These are phyloP conservation scores for Xenopus laevis DNA, from an alignment of 2,113 vertebrate genomes.

Conservation along the genomic window DNA sequence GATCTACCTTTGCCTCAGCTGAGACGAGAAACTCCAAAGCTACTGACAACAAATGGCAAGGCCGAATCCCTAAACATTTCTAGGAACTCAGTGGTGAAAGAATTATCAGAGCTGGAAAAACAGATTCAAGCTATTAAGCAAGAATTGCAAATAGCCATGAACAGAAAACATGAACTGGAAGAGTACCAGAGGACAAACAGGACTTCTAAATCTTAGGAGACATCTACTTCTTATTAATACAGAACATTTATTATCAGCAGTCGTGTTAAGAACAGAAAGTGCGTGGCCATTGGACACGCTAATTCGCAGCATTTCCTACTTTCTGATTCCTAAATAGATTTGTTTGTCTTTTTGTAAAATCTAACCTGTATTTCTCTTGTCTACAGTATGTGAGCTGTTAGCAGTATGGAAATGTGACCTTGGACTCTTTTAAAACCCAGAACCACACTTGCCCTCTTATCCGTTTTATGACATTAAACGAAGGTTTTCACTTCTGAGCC, in stretches of 20 bases:
- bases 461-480: conserved; percentile 49
- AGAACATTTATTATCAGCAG: not conserved
- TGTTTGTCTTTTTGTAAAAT: conserved; percentile 47
- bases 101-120: conserved; percentile 85
- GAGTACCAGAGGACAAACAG: conserved; percentile 80
- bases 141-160: conserved; percentile 88
- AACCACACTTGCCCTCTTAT: conserved; percentile 8
- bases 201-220: conserved; percentile 64
- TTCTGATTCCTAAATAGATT: conserved; percentile 44
- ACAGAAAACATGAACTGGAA: conserved; percentile 88
- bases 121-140: conserved; percentile 90
- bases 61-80: conserved; percentile 70
- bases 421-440: conserved; percentile 32
- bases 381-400: conserved; percentile 33
- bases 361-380: conserved; percentile 44
- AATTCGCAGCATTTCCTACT: conserved; percentile 46
- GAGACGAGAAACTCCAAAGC: conserved; percentile 67
- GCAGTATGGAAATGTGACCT: conserved; percentile 37
- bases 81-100: conserved; percentile 76
- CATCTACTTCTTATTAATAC: conserved; percentile 3
- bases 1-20: conserved; percentile 69
- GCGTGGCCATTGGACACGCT: conserved; percentile 13
- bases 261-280: conserved; percentile 21
- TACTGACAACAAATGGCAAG: conserved; percentile 81
- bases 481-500: conserved; percentile 54